Conservation (phyloP, 1,140 invertebrate species). For the Pissodes strobi region DNA sequence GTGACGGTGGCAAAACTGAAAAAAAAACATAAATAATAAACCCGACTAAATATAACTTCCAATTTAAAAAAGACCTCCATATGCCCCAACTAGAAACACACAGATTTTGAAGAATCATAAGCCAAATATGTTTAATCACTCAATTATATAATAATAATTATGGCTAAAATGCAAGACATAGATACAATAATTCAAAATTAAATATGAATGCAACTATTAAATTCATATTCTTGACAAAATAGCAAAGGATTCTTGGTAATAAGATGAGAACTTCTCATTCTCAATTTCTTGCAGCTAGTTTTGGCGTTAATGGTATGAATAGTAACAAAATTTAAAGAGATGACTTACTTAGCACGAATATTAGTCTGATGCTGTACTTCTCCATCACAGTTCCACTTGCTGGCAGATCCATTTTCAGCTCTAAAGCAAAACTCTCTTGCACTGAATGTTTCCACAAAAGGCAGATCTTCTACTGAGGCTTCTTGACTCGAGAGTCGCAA, state of each 20-base stretch:
- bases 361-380: constrained; percentile 73
- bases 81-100: no score
- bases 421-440: constrained; percentile 76
- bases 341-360: constrained; percentile 69
- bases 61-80: no score
- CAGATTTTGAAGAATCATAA: no score
- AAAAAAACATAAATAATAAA: no score
- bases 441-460: constrained; percentile 78
- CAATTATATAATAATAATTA: no score
- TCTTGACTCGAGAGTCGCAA: constrained; percentile 64
- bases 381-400: constrained; percentile 87
- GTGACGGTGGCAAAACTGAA: no score
- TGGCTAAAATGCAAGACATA: no score
- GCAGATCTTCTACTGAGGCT: constrained; percentile 66
- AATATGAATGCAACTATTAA: no score
- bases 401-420: constrained; percentile 58
- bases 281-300: constrained; percentile 12
- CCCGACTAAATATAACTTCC: no score
- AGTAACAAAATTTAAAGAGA: constrained; percentile 9
- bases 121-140: no score
- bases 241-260: not conserved
- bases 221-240: no score
- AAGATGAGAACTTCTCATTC: not conserved
- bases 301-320: not conserved
- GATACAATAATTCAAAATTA: no score